phyloP scores from a whole-genome alignment of 2,888 invertebrate genomes.

The Calameuta filiformis region DNA sequence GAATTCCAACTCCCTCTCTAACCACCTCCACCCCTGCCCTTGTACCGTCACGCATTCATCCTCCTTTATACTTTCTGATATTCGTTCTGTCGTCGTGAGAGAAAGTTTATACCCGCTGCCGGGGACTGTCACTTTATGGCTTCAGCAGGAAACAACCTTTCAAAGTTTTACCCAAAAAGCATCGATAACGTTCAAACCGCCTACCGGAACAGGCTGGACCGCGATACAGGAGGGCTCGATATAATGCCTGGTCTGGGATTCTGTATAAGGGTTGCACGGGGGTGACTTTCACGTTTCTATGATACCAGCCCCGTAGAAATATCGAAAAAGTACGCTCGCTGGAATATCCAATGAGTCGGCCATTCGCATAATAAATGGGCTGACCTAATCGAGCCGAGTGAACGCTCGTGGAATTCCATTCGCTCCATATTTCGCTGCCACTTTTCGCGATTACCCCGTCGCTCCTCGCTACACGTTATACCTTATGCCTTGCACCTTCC shows the following conservation, averaged over 20 bases:
- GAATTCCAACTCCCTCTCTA: conserved; percentile 25
- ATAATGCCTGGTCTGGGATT: conserved; percentile 21
- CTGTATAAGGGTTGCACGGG: conserved; percentile 9
- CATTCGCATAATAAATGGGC: conserved; percentile 50
- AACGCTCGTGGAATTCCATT: conserved; percentile 58
- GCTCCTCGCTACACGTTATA: background rate
- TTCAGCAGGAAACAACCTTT: conserved; percentile 37
- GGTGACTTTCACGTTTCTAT: background rate
- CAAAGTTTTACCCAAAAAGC: conserved; percentile 36
- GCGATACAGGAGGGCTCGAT: conserved; percentile 21
- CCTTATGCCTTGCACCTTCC: background rate
- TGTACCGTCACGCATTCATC: conserved; percentile 6
- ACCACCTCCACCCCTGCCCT: conserved; percentile 7
- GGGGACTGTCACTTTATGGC: conserved; percentile 47
- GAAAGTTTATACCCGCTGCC: conserved; percentile 36
- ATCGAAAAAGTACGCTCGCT: conserved; percentile 53
- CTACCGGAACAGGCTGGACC: background rate
- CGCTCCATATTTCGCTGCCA: conserved; percentile 55
- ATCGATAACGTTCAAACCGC: conserved; percentile 35
- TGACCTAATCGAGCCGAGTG: conserved; percentile 61
- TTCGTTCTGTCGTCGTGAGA: conserved; percentile 48
- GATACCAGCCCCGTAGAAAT: conserved; percentile 33
- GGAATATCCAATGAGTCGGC: conserved; percentile 58
- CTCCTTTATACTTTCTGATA: conserved; percentile 30
- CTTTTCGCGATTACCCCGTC: conserved; percentile 11